Evolutionary conservation across 2,888 invertebrate species (phyloP).

Genomic region (Pogonocherus hispidulus): DNA sequence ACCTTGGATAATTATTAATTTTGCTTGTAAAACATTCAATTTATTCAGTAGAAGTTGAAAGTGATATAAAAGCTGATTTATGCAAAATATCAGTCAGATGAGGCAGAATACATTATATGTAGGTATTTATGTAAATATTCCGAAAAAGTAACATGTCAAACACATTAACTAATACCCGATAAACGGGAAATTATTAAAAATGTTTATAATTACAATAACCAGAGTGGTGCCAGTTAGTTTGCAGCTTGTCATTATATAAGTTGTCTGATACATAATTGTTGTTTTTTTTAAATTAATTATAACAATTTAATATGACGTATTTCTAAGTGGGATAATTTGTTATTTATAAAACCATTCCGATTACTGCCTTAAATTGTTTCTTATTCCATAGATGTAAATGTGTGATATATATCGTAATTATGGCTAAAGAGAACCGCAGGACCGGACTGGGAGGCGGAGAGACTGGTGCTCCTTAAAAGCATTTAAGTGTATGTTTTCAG

Average conservation of each 20-base stretch:
- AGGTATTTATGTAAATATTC: slow-evolving; percentile 2
- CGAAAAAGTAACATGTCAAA: neutral
- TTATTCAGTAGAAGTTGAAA: no score
- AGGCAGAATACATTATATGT: neutral
- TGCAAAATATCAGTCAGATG: no score
- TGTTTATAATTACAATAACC: neutral
- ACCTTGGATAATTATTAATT: neutral
- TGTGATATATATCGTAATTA: no score
- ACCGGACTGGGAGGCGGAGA: no score
- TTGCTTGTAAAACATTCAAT: neutral
- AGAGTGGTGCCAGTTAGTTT: neutral
- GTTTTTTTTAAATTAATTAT: neutral
- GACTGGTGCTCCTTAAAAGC: no score
- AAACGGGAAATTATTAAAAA: neutral
- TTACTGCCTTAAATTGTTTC: no score
- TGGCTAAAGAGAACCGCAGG: no score
- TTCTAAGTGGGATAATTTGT: neutral
- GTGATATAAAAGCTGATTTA: no score
- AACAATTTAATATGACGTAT: neutral
- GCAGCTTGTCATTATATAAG: no score
- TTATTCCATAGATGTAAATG: no score
- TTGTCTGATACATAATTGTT: neutral
- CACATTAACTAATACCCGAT: neutral
- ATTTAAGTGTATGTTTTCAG: no score
- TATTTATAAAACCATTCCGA: no score